Evolutionary conservation across 2,888 invertebrate species (phyloP), one percentile per base, ranked within the genome.

Genomic region (Eupithecia exiguata): DNA sequence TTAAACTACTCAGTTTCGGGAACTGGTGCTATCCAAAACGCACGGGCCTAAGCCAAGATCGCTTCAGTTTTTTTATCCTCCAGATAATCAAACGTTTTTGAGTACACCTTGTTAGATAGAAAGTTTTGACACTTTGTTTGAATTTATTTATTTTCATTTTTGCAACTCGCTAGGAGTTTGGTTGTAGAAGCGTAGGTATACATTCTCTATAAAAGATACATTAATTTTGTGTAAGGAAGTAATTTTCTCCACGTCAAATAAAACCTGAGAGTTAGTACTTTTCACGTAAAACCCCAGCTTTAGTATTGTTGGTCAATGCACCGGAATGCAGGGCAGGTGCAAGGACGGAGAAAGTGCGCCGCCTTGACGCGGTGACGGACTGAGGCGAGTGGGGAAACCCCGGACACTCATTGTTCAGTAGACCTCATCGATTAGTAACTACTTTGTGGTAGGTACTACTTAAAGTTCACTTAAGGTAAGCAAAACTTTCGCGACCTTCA

Each of bases 321-420:
- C 65, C 16, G 68, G 66, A 58, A 65, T 70, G 58, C 74, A 74
- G 69, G 69, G 71, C 40, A 35, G 69, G n/a, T 58, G 61, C 49
- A 69, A 74, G 74, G 71, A 72, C 38, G 46, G 43, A 69, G 74
- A 74, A 71, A 74, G 74, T 68, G 12, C 38, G 36, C 58, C 46
- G 58, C 71, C 74, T 71, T 74, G 71, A 70, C n/a, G 21, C 25
- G 36, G 53, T 63, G 63, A 16, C 69, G 63, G 30, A 16, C 61
- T 38, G 40, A 53, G 36, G 62, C 40, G 38, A 18, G 68, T 30
- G 66, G 71, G 69, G 61, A 75, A 75, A 69, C 30, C 71, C 49
- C 18, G 46, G 21, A n/a, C 70, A 62, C 30, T 67, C 40, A 66
- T 62, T 74, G 62, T 66, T 43, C 46, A 43, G 18, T 70, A 46